Percentiles rank a stretch among this genome's conserved stretches.
These are phyloP conservation scores for Phylloscopus trochiloides DNA, from an alignment of 2,113 vertebrate genomes.

Conservation along the genomic window DNA sequence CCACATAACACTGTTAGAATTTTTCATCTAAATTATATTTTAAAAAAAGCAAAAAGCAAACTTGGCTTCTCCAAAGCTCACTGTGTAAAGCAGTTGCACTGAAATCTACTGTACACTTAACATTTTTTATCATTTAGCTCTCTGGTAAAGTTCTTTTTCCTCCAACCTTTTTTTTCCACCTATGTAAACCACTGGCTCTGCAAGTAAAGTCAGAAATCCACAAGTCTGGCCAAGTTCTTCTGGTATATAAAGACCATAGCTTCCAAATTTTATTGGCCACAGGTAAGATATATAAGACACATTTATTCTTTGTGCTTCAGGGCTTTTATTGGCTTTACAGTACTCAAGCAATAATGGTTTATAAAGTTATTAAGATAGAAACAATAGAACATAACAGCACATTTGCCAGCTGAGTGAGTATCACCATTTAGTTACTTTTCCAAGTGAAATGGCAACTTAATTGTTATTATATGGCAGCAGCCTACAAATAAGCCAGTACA, in stretches of 20 bases:
- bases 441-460: constrained; percentile 1
- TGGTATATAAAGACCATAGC: neutral
- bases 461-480: neutral
- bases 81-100: neutral
- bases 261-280: neutral
- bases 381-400: neutral
- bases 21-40: neutral
- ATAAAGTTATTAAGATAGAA: neutral
- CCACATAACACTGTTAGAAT: neutral
- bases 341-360: neutral
- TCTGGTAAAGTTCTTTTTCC: neutral
- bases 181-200: neutral
- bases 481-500: neutral
- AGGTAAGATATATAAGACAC: neutral
- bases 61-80: neutral
- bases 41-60: neutral
- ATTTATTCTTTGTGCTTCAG: neutral
- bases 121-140: neutral
- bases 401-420: neutral
- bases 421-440: neutral
- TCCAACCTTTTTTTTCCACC: neutral
- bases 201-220: neutral
- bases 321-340: neutral
- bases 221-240: neutral
- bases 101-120: neutral